Base-by-base conservation (phyloP, 2,888 invertebrate species). In the Himalopsyche japonica region DNA sequence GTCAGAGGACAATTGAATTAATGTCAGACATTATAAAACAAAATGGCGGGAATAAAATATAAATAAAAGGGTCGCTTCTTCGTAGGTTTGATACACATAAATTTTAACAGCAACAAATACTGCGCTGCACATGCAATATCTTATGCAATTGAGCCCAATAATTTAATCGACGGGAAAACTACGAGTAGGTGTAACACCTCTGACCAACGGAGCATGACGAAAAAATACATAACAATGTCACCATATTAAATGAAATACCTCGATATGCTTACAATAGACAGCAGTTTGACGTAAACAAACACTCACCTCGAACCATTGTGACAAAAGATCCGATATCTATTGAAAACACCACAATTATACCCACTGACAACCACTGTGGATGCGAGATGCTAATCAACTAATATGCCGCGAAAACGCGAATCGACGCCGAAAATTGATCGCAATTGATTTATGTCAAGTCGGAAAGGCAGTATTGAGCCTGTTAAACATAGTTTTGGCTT, bases 131-230 rank as follows among this genome's bases (percentile, higher is more conserved):
- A 80, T 76, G 83, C 80, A 77, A 83, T 49, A 77, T 70, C 80
- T 83, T 83, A 83, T 83, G 83, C 83, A 83, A 83, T 57, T 64
- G 77, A 77, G 37, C 77, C 81, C 78, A 37, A 81, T 83, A 81
- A 64, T 83, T 83, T 80, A 24, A 83, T 30, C 24, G 30, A 37
- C 43, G 20, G 49, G 37, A 82, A 48, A 82, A 83, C 82, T 76
- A 80, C 47, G 81, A 83, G 81, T 83, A 83, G 80, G 83, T 83
- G 83, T 83, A 83, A 80, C 83, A 49, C 77, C 47, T 32, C 34
- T 80, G 47, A 76, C 43, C 78, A 34, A 18, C 37, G 79, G 49
- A 43, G 76, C 80, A 76, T 77, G 43, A 77, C 83, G 32, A 64
- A 77, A 78, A 82, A 70, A 78, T 78, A 78, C 49, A 70, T 27